These are phyloP conservation scores for Sitta europaea DNA, from an alignment of 2,113 vertebrate genomes.

Conservation along the genomic window DNA sequence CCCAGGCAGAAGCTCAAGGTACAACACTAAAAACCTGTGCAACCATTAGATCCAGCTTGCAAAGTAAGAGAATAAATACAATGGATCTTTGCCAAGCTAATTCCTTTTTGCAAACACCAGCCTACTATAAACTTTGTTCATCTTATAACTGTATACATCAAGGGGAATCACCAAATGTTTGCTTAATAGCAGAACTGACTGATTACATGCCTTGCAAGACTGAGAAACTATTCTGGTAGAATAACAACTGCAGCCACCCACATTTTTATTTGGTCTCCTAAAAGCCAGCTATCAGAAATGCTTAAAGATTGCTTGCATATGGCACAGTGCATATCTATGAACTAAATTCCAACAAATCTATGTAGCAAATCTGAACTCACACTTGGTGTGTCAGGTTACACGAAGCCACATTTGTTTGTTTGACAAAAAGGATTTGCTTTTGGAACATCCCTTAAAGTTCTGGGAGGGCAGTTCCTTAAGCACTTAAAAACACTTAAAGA, in stretches of 20 bases:
- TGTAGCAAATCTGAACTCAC: not conserved
- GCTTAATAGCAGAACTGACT: not conserved
- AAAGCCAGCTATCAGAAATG: not conserved
- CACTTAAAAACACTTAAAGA: not conserved
- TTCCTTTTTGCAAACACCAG: not conserved
- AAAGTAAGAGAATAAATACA: not conserved
- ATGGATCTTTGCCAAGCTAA: not conserved
- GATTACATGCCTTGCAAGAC: not conserved
- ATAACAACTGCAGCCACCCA: not conserved
- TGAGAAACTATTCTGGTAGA: not conserved
- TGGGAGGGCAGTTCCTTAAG: not conserved
- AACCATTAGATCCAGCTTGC: not conserved
- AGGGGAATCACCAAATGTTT: not conserved
- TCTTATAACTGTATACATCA: not conserved
- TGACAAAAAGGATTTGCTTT: not conserved
- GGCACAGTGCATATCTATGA: not conserved
- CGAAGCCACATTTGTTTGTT: not conserved
- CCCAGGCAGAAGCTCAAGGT: slow-evolving; percentile 2
- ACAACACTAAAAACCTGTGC: not conserved
- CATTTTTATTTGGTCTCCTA: not conserved
- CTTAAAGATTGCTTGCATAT: not conserved
- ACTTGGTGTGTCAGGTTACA: not conserved
- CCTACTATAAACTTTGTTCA: not conserved
- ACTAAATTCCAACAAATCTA: not conserved
- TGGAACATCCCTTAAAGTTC: not conserved